Conservation (phyloP, 2,797 vertebrate genomes). For the Dendrocincla tyrannina region DNA sequence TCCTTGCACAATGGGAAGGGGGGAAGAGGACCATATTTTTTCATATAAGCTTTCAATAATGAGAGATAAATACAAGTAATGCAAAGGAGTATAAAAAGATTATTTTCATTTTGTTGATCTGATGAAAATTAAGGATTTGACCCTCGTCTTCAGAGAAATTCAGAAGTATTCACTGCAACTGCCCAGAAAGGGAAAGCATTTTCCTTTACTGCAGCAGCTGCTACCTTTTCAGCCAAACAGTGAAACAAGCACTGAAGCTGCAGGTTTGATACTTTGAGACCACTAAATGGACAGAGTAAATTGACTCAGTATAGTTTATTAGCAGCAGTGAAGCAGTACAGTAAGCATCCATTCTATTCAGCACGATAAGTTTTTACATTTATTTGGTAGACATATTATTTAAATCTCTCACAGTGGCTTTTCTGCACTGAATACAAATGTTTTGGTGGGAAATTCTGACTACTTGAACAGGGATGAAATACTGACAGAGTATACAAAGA, state of each 20-base stretch:
- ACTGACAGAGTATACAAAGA: not conserved
- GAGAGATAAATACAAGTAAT: not conserved
- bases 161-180: not conserved
- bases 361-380: not conserved
- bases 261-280: not conserved
- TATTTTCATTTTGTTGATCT: not conserved
- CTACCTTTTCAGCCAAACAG: not conserved
- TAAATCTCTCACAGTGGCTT: slow-evolving; percentile 1
- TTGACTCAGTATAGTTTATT: not conserved
- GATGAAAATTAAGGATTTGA: not conserved
- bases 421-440: not conserved
- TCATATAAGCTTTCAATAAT: not conserved
- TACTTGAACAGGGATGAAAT: slow-evolving; percentile 1
- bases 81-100: not conserved
- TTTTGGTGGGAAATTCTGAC: slow-evolving; percentile 8
- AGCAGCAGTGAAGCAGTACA: slow-evolving; percentile 3
- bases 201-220: not conserved
- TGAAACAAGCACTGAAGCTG: not conserved
- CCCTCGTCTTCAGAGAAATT: not conserved
- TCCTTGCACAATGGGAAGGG: not conserved
- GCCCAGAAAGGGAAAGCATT: not conserved
- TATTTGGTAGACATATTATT: slow-evolving; percentile 6
- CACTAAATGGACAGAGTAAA: slow-evolving; percentile 9
- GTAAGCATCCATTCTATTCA: not conserved
- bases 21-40: not conserved